Conservation (phyloP, 2,888 invertebrate species). For the Athripsodes cinereus region DNA sequence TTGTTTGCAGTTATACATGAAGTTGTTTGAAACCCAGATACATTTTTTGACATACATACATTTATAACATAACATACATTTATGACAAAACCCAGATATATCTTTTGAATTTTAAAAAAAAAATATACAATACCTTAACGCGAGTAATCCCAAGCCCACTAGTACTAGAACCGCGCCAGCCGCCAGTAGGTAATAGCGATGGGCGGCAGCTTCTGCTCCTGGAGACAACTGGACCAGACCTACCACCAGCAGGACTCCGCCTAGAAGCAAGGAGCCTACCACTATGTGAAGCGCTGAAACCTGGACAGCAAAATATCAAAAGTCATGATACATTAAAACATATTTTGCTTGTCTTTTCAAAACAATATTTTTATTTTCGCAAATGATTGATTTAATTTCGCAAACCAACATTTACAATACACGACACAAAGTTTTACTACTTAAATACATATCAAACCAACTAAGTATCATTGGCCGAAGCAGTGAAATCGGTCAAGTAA, state of each 20-base stretch:
- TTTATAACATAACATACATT: no score
- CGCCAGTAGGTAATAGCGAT: slow-evolving; percentile 64
- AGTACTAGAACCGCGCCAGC: slow-evolving; percentile 59
- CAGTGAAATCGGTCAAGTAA: no score
- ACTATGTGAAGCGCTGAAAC: slow-evolving; percentile 67
- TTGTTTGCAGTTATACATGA: no score
- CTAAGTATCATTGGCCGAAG: no score
- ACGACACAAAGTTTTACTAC: no score
- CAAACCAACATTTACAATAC: not conserved
- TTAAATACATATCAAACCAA: no score
- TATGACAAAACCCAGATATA: no score
- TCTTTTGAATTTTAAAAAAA: no score
- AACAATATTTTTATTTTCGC: not conserved
- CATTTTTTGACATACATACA: no score
- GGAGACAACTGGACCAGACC: slow-evolving; percentile 71
- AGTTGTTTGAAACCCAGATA: no score
- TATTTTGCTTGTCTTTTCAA: not conserved
- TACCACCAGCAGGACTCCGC: slow-evolving; percentile 67
- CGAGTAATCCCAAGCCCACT: slow-evolving; percentile 57
- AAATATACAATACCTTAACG: slow-evolving; percentile 46
- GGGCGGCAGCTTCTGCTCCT: slow-evolving; percentile 69
- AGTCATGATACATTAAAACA: no score
- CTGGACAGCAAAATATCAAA: slow-evolving; percentile 36
- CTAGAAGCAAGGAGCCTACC: slow-evolving; percentile 66
- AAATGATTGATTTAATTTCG: not conserved